Evolutionary conservation across 2,797 vertebrate species (phyloP).

Genomic region (Peromyscus nudipes): DNA sequence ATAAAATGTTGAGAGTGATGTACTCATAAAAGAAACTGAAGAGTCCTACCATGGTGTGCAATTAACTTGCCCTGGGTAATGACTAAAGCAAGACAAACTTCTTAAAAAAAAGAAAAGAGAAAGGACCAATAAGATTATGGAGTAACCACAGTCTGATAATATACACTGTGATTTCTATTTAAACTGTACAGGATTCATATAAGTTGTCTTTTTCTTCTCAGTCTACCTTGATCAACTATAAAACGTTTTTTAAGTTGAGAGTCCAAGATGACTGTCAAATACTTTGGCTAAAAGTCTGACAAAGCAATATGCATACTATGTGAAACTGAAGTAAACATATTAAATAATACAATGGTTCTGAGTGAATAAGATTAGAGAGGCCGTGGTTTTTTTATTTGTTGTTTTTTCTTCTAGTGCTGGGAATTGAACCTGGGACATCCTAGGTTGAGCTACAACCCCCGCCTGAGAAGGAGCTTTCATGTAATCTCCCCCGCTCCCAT

Average conservation of each 20-base stretch:
- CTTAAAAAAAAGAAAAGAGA: not conserved
- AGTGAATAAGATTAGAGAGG: not conserved
- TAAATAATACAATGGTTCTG: not conserved
- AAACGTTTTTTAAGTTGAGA: not conserved
- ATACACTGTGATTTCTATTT: not conserved
- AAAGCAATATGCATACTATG: not conserved
- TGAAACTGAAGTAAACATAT: not conserved
- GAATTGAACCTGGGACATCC: not conserved
- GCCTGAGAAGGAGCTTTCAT: not conserved
- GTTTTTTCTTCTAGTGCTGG: not conserved
- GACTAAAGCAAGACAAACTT: not conserved
- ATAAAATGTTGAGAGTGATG: not conserved
- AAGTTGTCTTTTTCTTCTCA: conserved; percentile 63
- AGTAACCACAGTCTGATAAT: not conserved
- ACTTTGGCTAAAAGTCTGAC: conserved; percentile 22
- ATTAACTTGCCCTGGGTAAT: not conserved
- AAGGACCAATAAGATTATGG: not conserved
- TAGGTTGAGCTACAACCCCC: not conserved
- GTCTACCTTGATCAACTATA: not conserved
- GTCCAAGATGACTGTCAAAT: not conserved
- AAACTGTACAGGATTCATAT: not conserved
- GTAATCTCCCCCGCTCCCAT: not conserved
- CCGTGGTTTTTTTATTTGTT: not conserved
- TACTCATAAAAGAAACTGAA: conserved; percentile 3
- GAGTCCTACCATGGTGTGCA: not conserved